A percentile compares a stretch with the other conserved stretches of the same genome.
These are phyloP conservation scores for Pseudonaja textilis DNA, from an alignment of 2,113 vertebrate genomes.

Conservation along the genomic window DNA sequence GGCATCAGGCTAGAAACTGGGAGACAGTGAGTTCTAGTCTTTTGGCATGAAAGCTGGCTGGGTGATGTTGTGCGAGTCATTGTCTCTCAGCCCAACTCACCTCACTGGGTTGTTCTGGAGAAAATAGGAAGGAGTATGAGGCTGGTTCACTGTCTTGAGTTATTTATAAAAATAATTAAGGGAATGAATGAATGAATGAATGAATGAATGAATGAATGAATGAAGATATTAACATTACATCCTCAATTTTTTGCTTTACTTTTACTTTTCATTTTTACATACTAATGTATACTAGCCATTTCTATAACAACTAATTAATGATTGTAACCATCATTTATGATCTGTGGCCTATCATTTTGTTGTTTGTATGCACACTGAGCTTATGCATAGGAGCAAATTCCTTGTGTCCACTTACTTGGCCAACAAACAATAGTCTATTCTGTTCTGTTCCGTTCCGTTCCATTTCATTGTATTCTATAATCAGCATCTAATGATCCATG, in stretches of 20 bases:
- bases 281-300: not conserved
- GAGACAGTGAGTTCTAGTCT: not conserved
- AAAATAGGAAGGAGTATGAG: not conserved
- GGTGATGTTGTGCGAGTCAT: not conserved
- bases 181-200: not conserved
- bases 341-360: not conserved
- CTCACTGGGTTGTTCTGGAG: too few species aligned
- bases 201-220: too few species aligned
- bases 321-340: not conserved
- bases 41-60: not conserved
- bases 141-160: not conserved
- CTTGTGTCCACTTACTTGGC: not conserved
- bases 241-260: not conserved
- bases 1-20: not conserved
- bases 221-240: not conserved
- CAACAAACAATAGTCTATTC: not conserved
- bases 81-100: too few species aligned
- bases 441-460: too few species aligned
- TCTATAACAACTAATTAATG: not conserved
- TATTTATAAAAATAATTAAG: not conserved
- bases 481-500: not conserved
- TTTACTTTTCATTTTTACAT: not conserved
- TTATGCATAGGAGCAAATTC: not conserved
- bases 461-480: not conserved
- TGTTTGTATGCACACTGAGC: not conserved